Percentiles rank a stretch among this genome's conserved stretches.
These are phyloP conservation scores for Condylura cristata DNA, from an alignment of 2,113 vertebrate species.

Conservation along the genomic window DNA sequence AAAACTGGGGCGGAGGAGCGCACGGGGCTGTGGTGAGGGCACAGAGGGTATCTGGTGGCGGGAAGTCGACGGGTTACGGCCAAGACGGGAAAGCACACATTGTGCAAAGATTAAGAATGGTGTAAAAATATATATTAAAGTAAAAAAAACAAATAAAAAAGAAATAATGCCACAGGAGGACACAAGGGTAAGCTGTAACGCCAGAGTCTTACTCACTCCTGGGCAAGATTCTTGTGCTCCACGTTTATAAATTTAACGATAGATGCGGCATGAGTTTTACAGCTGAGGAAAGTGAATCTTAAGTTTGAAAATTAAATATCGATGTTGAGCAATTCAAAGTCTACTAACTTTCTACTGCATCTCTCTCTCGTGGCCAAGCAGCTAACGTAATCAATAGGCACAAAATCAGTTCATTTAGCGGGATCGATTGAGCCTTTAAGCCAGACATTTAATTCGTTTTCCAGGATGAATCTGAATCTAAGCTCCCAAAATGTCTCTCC, in stretches of 20 bases:
- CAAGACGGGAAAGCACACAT: no score
- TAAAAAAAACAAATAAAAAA: no score
- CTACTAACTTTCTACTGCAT: neutral
- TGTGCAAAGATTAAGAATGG: no score
- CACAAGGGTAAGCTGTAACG: neutral
- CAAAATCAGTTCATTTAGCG: neutral
- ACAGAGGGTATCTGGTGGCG: no score
- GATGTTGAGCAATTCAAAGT: neutral
- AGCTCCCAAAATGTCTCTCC: neutral
- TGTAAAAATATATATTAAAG: no score
- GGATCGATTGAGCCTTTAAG: neutral
- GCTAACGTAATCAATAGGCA: neutral
- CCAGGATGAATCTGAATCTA: neutral
- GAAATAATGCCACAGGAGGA: neutral
- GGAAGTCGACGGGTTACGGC: no score
- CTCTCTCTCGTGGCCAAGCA: neutral
- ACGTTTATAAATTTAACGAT: neutral
- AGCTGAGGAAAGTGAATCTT: neutral
- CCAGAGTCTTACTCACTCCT: neutral
- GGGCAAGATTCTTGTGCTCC: neutral
- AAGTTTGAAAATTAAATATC: neutral
- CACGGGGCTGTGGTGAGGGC: no score
- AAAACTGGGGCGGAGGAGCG: no score
- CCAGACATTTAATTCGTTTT: neutral
- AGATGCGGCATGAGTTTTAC: neutral